Base-by-base conservation (phyloP, 64 coral and sea anemone genomes). In the Trachythela sp. region DNA sequence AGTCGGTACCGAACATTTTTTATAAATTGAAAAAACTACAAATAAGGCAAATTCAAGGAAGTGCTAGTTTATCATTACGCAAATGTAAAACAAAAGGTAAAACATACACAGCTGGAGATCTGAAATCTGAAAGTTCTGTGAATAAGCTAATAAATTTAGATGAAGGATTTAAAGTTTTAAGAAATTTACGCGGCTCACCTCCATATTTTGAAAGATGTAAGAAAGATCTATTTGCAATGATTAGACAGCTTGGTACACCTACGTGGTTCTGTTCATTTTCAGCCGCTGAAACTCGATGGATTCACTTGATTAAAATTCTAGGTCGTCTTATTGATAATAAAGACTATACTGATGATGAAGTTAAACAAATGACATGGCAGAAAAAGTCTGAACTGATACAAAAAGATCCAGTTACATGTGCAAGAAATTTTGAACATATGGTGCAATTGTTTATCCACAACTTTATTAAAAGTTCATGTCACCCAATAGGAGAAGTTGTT, bases 251-350 rank as follows among this genome's bases (percentile, higher is more conserved):
- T 22, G 59, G 59, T 3, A 68, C 30, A 68, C 59, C 59, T n/a
- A 68, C 59, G 30, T 68, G 59, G 59, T 68, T 68, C 30, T 68
- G 20, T 68, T 68, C 59, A 68, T 68, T 68, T 68, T 68, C 59
- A 68, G 20, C 59, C 15, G 59, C 59, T n/a, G 59, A 68, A 68
- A 68, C 59, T 2, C 20, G 59, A 5, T 68, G 59, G 59, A 22
- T 31, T 68, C 59, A 68, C 15, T 31, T 68, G 20, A n/a, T 68
- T n/a, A 68, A 68, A 68, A 31, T 68, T 68, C 59, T 68, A 8
- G 59, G 59, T n/a, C 20, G 30, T 22, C 20, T n/a, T 68, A 31
- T 68, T n/a, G 59, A 45, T 11, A 45, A 45, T 6, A 45, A 45
- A 45, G 42, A 45, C 42, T 45, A 45, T 45, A 45, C 42, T n/a